phyloP scores from a whole-genome alignment of 2,797 vertebrate species.

The Antrozous pallidus region DNA sequence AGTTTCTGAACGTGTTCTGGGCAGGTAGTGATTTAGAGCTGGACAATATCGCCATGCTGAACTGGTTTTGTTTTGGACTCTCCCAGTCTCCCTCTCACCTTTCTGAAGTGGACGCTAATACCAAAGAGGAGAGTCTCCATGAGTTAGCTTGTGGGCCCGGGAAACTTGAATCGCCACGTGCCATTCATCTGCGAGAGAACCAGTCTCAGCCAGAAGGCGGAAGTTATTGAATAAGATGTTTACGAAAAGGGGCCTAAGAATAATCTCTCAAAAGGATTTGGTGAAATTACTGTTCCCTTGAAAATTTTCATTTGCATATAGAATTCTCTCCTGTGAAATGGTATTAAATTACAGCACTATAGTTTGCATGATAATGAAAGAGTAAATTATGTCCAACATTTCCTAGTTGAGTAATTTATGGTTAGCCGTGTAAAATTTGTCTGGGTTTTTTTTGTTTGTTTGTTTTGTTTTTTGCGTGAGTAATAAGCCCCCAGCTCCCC shows the following conservation, averaged over 20 bases:
- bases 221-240: neutral
- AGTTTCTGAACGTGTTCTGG: neutral
- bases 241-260: neutral
- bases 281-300: neutral
- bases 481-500: neutral
- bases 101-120: neutral
- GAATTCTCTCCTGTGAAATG: neutral
- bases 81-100: neutral
- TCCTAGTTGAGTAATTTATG: neutral
- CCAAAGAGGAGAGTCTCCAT: neutral
- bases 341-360: neutral
- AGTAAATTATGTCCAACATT: neutral
- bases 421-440: neutral
- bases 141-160: neutral
- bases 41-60: rapidly evolving
- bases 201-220: neutral
- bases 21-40: neutral
- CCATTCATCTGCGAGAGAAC: neutral
- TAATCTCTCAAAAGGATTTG: neutral
- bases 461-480: too few species aligned
- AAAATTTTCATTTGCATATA: neutral
- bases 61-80: neutral
- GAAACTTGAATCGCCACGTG: neutral
- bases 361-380: constrained; percentile 30
- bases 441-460: neutral